Evolutionary conservation across 2,888 invertebrate species (phyloP), one percentile per base, ranked within the genome.

Genomic region (Aquatica leii): DNA sequence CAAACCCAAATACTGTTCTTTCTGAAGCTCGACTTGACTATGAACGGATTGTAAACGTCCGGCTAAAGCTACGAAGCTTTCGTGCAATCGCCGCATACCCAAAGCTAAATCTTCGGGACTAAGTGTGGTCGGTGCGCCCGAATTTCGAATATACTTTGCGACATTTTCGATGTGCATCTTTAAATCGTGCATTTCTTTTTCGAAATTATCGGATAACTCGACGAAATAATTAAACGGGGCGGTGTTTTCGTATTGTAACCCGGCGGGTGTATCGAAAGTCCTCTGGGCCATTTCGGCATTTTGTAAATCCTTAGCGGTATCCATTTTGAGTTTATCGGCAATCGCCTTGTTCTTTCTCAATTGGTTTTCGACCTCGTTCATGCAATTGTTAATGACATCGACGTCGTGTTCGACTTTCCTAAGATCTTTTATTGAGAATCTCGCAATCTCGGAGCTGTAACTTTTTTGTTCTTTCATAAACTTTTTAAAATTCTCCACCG

Each of bases 401-500:
- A 86, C 86, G 72, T 90, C 88, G 74, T 86, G 86, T 52, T 87
- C 85, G 11, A 89, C 87, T 77, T 86, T 86, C 62, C 84, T 82
- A 69, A 89, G 83, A 8, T 88, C 86, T 71, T 88, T 86, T 0
- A 86, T 83, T 0, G 89, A 88, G 72, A 87, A 80, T 49, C 79
- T 64, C 8, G 93, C 90, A 48, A 95, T 90, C 74, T 94, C 94
- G 0, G 94, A 93, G 65, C 92, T 90, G 34, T 91, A 84, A 0
- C 86, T 84, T 80, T 95, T 95, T 78, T 95, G 94, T 61, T 91
- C 90, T 82, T 95, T 95, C 0, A 95, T 91, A 79, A 92, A 90
- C 60, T 88, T 88, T 83, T 94, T 94, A 76, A 95, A 91, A 1
- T 86, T 83, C 61, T 94, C 93, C 20, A 95, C 91, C 0, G 90